These are phyloP conservation scores for Sebastes melanostomus DNA, from an alignment of 2,797 vertebrate species.

Conservation along the genomic window DNA sequence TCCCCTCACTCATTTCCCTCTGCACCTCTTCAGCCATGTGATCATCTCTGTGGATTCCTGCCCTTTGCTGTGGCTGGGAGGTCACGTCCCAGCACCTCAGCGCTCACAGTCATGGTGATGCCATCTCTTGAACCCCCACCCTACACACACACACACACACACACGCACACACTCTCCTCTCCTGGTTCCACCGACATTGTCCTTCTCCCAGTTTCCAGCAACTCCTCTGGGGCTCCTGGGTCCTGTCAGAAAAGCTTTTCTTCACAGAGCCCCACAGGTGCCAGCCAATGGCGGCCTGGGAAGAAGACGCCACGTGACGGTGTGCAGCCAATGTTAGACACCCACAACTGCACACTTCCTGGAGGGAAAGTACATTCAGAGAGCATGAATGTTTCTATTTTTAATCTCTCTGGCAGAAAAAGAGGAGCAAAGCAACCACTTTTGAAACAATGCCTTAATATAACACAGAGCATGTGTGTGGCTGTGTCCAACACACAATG, in stretches of 20 bases:
- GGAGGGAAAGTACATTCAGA: conserved; percentile 81
- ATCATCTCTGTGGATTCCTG: conserved; percentile 46
- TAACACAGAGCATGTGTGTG: conserved; percentile 42
- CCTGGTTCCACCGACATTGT: conserved; percentile 66
- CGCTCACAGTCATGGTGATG: conserved; percentile 48
- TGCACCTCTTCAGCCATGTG: conserved; percentile 28
- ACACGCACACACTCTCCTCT: conserved; percentile 4
- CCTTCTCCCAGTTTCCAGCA: conserved; percentile 77
- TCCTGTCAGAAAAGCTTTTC: conserved; percentile 82
- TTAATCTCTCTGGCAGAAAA: conserved; percentile 78
- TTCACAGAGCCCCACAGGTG: conserved; percentile 82
- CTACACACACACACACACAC: too few species aligned
- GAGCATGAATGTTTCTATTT: conserved; percentile 83
- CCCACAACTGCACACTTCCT: conserved; percentile 77
- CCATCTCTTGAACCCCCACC: conserved; percentile 37
- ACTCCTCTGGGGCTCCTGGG: conserved; percentile 78
- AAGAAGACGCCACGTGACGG: conserved; percentile 64
- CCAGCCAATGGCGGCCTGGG: conserved; percentile 74
- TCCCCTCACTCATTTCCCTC: neutral
- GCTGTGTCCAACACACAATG: conserved; percentile 2
- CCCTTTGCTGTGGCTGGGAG: conserved; percentile 52
- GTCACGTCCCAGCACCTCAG: conserved; percentile 61
- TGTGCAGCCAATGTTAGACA: conserved; percentile 68
- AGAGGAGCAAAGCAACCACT: conserved; percentile 69
- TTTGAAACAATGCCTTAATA: conserved; percentile 74